Percentiles rank a stretch among this genome's conserved stretches.
Evolutionary conservation across 2,797 vertebrate genomes (phyloP).

Genomic region (Sandelia bainsii): DNA sequence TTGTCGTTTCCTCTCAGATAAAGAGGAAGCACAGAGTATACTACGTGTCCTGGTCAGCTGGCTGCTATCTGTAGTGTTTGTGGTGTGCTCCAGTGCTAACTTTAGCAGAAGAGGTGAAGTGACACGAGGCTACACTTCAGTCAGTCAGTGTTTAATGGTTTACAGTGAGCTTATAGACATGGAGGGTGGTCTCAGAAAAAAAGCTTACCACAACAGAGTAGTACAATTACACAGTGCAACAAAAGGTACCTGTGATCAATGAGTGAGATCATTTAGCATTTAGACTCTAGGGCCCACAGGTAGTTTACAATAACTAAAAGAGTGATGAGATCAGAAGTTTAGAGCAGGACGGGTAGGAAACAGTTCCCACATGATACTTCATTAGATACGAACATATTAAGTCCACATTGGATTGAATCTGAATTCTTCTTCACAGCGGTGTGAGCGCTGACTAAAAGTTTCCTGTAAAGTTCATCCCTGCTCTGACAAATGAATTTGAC

Average conservation of each 20-base stretch:
- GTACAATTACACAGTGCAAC: neutral
- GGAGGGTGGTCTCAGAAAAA: neutral
- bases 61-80: neutral
- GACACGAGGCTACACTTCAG: neutral
- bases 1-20: neutral
- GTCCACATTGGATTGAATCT: neutral
- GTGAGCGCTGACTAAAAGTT: neutral
- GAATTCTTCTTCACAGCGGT: neutral
- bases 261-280: neutral
- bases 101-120: constrained; percentile 7
- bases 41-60: neutral
- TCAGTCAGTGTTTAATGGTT: too few species aligned
- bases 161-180: too few species aligned
- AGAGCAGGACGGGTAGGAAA: neutral
- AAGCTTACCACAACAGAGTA: neutral
- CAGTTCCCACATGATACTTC: neutral
- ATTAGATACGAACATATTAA: neutral
- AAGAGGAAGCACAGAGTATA: constrained; percentile 6
- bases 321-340: neutral
- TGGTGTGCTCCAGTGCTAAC: neutral
- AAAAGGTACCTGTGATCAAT: neutral
- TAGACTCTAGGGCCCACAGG: neutral
- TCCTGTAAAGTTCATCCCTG: neutral
- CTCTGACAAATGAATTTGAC: constrained; percentile 6
- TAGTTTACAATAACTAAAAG: neutral